These are phyloP conservation scores for Colistium nudipinnis DNA, from an alignment of 2,113 vertebrate species.

Conservation along the genomic window DNA sequence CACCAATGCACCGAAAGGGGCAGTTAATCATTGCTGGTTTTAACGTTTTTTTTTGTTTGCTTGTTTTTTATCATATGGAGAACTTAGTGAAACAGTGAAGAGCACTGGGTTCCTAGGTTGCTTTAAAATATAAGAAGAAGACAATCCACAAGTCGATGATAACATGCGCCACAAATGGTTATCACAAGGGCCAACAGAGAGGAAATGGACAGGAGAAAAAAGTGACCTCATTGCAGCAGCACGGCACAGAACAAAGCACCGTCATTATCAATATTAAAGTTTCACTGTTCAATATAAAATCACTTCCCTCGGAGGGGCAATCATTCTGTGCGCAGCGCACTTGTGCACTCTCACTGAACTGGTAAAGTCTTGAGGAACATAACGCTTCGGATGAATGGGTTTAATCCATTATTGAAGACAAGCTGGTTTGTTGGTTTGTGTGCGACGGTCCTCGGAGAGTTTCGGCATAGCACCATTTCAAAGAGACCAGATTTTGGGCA, in stretches of 20 bases:
- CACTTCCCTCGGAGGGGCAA: constrained; percentile 36
- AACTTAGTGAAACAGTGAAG: too few relatives aligned
- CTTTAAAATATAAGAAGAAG: too few relatives aligned
- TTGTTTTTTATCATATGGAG: too few relatives aligned
- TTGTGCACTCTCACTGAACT: constrained; percentile 46
- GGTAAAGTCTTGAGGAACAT: constrained; percentile 61
- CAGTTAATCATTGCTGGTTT: too few relatives aligned
- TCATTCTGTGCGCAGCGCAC: constrained; percentile 27
- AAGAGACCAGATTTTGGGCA: constrained; percentile 58
- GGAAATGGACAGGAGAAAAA: not conserved
- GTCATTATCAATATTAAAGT: constrained; percentile 46
- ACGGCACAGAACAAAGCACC: constrained; percentile 26
- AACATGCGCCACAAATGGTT: not conserved
- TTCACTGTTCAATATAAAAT: constrained; percentile 42
- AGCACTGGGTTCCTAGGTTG: too few relatives aligned
- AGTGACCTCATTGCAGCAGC: constrained; percentile 2
- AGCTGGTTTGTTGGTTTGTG: constrained; percentile 67
- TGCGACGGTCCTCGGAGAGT: constrained; percentile 65
- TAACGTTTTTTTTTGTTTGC: too few relatives aligned
- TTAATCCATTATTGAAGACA: constrained; percentile 75
- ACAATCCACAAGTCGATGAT: too few relatives aligned
- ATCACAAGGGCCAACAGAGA: not conserved
- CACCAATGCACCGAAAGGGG: too few relatives aligned
- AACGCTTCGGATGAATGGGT: constrained; percentile 69
- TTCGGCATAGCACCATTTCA: constrained; percentile 59